Evolutionary conservation across 2,888 invertebrate species (phyloP).

Genomic region (Autographa pulchrina): DNA sequence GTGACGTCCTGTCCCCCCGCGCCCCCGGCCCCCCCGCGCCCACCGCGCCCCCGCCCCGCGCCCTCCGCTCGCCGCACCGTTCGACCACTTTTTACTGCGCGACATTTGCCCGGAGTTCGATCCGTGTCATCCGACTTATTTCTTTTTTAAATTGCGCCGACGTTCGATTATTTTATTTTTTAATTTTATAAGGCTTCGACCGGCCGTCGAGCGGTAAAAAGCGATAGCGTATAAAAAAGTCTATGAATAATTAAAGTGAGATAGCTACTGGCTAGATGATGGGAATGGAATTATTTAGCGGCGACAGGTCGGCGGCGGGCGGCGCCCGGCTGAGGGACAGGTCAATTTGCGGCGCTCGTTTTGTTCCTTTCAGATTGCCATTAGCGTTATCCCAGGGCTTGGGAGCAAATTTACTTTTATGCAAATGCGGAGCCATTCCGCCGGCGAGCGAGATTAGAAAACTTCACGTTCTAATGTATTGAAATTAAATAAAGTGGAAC

Average conservation of each 20-base stretch:
- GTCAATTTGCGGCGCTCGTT: constrained; percentile 86
- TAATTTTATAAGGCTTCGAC: constrained; percentile 87
- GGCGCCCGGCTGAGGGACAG: constrained; percentile 83
- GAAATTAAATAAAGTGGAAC: constrained; percentile 74
- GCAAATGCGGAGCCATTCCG: constrained; percentile 70
- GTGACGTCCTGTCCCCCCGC: constrained; percentile 84
- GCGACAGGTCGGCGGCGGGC: constrained; percentile 80
- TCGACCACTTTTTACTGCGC: constrained; percentile 89
- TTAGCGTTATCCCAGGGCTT: constrained; percentile 68
- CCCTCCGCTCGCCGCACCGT: constrained; percentile 68
- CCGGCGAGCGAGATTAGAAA: constrained; percentile 68
- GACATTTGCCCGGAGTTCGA: constrained; percentile 90
- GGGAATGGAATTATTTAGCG: constrained; percentile 87
- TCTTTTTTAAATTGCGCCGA: constrained; percentile 88
- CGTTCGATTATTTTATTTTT: constrained; percentile 86
- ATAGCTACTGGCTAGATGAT: constrained; percentile 88
- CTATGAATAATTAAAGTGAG: constrained; percentile 90
- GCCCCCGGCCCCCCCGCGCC: constrained; percentile 51
- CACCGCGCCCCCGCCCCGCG: constrained; percentile 53
- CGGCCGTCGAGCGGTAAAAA: constrained; percentile 85
- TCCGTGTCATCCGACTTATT: constrained; percentile 89
- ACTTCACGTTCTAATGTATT: constrained; percentile 67
- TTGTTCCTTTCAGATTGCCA: constrained; percentile 76
- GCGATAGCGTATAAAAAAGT: constrained; percentile 86
- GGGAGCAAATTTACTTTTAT: constrained; percentile 74